These are phyloP conservation scores for Plecotus auritus DNA, from an alignment of 2,113 vertebrate genomes.

Conservation along the genomic window DNA sequence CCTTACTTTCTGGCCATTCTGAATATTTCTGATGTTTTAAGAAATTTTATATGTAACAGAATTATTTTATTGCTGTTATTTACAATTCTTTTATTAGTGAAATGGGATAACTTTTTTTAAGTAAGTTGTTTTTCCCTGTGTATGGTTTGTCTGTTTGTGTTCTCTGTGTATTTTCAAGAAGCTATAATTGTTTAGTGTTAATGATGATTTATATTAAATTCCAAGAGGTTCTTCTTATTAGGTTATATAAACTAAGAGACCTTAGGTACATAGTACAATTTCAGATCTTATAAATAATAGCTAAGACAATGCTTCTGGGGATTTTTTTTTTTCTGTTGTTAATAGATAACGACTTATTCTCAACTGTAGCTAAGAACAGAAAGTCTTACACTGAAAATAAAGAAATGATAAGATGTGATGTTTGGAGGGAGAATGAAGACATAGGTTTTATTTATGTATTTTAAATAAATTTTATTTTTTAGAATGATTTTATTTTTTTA, in stretches of 20 bases:
- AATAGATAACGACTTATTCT: not conserved
- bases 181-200: not conserved
- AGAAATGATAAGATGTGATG: not conserved
- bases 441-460: not conserved
- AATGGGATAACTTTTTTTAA: not conserved
- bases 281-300: not conserved
- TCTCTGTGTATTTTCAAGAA: not conserved
- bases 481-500: not conserved
- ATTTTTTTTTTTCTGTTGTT: not conserved
- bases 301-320: not conserved
- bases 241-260: not conserved
- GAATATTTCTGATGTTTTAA: not conserved
- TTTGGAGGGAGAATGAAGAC: not conserved
- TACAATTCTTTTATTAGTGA: not conserved
- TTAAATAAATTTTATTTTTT: slow-evolving; percentile 8
- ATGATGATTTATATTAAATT: not conserved
- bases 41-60: not conserved
- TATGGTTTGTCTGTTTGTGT: not conserved
- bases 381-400: not conserved
- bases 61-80: not conserved
- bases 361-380: not conserved
- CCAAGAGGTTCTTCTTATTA: not conserved
- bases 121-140: not conserved
- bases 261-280: not conserved
- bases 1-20: not conserved